Evolutionary conservation across 2,797 vertebrate species (phyloP).

Genomic region (Pitangus sulphuratus): DNA sequence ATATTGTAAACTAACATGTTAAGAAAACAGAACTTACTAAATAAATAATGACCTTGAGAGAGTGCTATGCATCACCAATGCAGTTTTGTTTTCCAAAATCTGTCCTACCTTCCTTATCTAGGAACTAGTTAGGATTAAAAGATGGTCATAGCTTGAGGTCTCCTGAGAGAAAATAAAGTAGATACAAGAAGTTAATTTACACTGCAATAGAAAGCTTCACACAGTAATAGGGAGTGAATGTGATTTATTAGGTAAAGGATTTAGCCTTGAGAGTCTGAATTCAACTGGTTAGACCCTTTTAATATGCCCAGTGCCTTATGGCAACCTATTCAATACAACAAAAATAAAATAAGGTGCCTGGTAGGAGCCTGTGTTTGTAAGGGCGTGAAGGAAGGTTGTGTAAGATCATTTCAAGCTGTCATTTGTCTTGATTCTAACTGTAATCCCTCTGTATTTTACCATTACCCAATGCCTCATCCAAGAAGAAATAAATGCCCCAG

Average conservation of each 20-base stretch:
- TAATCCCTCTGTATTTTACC: neutral
- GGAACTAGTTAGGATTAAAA: neutral
- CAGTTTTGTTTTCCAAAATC: neutral
- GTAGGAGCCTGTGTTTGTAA: neutral
- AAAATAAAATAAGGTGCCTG: neutral
- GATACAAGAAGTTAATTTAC: neutral
- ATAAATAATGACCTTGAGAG: neutral
- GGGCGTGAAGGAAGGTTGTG: accelerated
- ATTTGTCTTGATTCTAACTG: neutral
- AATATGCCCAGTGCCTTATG: neutral
- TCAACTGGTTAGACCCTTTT: neutral
- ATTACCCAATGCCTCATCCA: neutral
- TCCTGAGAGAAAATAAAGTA: neutral
- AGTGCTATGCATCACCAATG: neutral
- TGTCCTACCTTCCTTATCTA: neutral
- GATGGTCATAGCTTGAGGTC: neutral
- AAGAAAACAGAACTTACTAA: neutral
- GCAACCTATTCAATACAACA: neutral
- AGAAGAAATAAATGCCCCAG: neutral
- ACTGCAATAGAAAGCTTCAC: neutral
- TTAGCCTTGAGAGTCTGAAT: neutral
- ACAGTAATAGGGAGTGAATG: neutral
- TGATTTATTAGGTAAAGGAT: neutral
- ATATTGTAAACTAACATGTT: neutral
- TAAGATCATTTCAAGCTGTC: neutral